These are phyloP conservation scores for Trichonephila clavata DNA, from an alignment of 1,140 invertebrate species.

Conservation along the genomic window DNA sequence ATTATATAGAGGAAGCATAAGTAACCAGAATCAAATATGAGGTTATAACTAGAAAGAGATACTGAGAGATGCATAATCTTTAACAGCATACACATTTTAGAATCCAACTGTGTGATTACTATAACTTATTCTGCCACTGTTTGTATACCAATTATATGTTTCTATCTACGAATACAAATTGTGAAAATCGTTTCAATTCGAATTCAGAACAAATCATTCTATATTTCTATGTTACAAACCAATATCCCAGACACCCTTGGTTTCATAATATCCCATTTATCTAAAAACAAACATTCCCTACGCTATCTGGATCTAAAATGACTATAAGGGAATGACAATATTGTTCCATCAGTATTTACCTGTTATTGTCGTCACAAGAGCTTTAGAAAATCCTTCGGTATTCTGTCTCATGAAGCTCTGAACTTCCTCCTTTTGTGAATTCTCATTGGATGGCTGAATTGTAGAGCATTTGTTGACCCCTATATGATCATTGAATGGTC, in stretches of 20 bases:
- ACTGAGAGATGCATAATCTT: no score
- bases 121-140: no score
- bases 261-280: background rate
- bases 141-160: no score
- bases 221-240: no score
- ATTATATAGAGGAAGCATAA: no score
- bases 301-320: background rate
- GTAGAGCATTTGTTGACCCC: background rate
- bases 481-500: background rate
- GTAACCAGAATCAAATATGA: no score
- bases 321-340: background rate
- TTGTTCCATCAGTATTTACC: background rate
- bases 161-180: no score
- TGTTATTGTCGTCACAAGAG: background rate
- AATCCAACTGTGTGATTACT: no score
- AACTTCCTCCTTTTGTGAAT: background rate
- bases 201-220: no score
- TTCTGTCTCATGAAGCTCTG: background rate
- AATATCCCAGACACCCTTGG: background rate
- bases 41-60: no score
- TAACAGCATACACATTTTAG: no score
- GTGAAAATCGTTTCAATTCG: no score
- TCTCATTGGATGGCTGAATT: background rate
- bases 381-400: background rate
- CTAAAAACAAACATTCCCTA: background rate